Percentiles rank a stretch among this genome's conserved stretches.
These are phyloP conservation scores for Lontra canadensis DNA, from an alignment of 2,113 vertebrate species.

Conservation along the genomic window DNA sequence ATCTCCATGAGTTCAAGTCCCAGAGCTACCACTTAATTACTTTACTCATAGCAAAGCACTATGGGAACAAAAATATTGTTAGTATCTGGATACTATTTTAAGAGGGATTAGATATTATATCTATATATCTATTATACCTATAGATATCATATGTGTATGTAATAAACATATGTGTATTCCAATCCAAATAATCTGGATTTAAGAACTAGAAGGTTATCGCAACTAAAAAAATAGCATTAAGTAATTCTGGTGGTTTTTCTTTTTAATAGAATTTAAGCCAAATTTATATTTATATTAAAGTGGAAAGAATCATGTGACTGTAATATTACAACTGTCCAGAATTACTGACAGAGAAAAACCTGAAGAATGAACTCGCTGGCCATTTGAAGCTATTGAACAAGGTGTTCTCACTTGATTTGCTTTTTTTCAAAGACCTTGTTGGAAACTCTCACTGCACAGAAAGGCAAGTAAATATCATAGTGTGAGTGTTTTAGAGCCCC, in stretches of 20 bases:
- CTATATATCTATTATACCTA: background rate
- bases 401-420: background rate
- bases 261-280: background rate
- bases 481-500: background rate
- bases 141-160: background rate
- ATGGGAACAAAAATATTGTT: background rate
- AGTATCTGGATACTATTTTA: background rate
- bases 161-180: background rate
- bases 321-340: background rate
- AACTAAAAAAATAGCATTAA: slow-evolving; percentile 2
- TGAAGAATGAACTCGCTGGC: background rate
- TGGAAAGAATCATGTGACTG: background rate
- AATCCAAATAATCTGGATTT: background rate
- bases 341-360: background rate
- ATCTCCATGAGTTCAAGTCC: background rate
- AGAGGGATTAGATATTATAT: background rate
- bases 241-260: background rate
- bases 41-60: background rate
- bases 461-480: background rate
- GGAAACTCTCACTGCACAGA: background rate
- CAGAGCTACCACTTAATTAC: background rate
- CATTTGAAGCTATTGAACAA: background rate
- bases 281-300: background rate
- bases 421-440: background rate
- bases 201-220: background rate